Percentiles rank a stretch among this genome's conserved stretches.
These are phyloP conservation scores for Drosophila insularis DNA, from an alignment of 1,140 invertebrate species.

Conservation along the genomic window DNA sequence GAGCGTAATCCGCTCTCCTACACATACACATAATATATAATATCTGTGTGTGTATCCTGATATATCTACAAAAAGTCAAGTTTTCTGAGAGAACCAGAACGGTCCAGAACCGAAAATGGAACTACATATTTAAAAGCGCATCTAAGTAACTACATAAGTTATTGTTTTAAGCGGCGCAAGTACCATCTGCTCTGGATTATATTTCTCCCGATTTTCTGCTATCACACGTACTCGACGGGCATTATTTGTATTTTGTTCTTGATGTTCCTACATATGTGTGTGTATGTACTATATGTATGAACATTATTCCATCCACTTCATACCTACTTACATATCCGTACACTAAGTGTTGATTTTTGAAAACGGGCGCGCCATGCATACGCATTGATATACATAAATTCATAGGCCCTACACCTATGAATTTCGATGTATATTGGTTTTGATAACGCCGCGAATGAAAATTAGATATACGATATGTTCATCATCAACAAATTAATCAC, in stretches of 20 bases:
- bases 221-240: constrained; percentile 7
- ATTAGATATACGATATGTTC: constrained; percentile 19
- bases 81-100: neutral
- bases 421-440: neutral
- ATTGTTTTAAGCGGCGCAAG: constrained; percentile 6
- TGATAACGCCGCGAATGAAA: constrained; percentile 7
- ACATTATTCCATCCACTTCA: neutral
- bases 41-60: neutral
- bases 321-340: neutral
- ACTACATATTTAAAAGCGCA: neutral
- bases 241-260: constrained; percentile 20
- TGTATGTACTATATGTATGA: neutral
- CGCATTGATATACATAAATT: neutral
- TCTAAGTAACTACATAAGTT: neutral
- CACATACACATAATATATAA: neutral
- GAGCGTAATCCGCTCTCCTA: neutral
- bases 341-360: constrained; percentile 4
- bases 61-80: neutral
- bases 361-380: neutral
- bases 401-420: neutral
- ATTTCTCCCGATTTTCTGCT: constrained; percentile 6
- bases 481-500: neutral
- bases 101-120: neutral
- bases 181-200: neutral
- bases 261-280: neutral